Evolutionary conservation across 2,113 vertebrate species (phyloP), one percentile per base, ranked within the genome.

Genomic region (Entomyzon cyanotis): DNA sequence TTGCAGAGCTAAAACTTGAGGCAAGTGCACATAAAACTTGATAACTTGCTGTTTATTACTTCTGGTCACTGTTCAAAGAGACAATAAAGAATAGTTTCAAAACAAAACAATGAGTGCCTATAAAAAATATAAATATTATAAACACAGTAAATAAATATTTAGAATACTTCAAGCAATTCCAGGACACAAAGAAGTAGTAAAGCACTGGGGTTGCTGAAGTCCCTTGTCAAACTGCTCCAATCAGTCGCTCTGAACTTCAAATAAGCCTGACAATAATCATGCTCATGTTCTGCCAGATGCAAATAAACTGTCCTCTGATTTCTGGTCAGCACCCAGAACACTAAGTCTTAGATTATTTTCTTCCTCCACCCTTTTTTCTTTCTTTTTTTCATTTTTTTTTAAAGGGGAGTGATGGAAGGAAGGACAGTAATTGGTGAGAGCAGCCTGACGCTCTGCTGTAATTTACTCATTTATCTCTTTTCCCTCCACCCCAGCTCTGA

Each of bases 281-380:
- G 46, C 65, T 77, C 15, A 6, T 65, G 27, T 23, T 53, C 41
- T 90, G 44, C 58, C 70, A 88, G 75, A 88, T 2, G 2, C 44
- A 50, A 83, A 90, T 35, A 85, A 90, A 80, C 41, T 68, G 30
- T 90, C 49, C n/a, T 94, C 74, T 90, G 62, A 69, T 80, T 91
- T 85, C 78, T 88, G 28, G 49, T 73, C 30, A 83, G 53, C 1
- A 0, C 4, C 9, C n/a, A 94, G n/a, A 63, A 83, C 35, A 56
- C 14, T 58, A 76, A 65, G 41, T 33, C 35, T 85, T 52, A 68
- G 65, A 60, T 20, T 83, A 25, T 82, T 89, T 84, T 79, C 52
- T 68, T 63, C 71, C 77, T 91, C 77, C 44, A 39, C 62, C 23
- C 28, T 49, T 10, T 15, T 63, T 84, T 82, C 47, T 53, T 37